These are phyloP conservation scores for Umimayanthus chanpuru DNA, from an alignment of 92 coral and sea anemone species.

Conservation along the genomic window DNA sequence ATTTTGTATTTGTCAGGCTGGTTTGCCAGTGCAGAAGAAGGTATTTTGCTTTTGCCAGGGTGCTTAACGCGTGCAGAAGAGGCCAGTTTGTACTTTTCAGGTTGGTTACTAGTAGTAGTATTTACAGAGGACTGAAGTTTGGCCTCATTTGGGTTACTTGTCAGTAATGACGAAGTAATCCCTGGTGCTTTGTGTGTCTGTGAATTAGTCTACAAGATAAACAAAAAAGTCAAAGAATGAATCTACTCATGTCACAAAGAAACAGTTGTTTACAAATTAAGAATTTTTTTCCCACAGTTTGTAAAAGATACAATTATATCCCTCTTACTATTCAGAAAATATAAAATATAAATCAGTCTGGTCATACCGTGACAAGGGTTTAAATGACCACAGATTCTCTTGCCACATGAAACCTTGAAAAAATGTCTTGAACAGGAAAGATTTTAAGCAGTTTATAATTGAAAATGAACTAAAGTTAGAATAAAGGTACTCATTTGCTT, in stretches of 20 bases:
- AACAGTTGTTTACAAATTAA: too few relatives aligned
- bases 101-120: not conserved
- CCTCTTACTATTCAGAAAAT: too few relatives aligned
- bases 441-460: too few relatives aligned
- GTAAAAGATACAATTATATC: too few relatives aligned
- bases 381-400: too few relatives aligned
- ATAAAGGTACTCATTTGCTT: too few relatives aligned
- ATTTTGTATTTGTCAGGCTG: not conserved
- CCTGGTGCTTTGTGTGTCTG: constrained; percentile 4
- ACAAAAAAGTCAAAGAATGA: not conserved
- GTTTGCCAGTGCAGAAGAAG: not conserved
- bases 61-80: not conserved
- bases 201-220: constrained; percentile 22
- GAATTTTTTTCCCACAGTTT: too few relatives aligned
- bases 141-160: not conserved
- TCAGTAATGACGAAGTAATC: constrained; percentile 5
- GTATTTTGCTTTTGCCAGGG: not conserved
- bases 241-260: not conserved
- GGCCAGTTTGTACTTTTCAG: not conserved
- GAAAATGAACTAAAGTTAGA: too few relatives aligned
- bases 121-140: constrained; percentile 16
- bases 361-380: too few relatives aligned
- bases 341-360: too few relatives aligned
- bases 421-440: too few relatives aligned
- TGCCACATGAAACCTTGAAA: too few relatives aligned